Evolutionary conservation across 2,888 invertebrate genomes (phyloP).

Genomic region (Danaus chrysippus): DNA sequence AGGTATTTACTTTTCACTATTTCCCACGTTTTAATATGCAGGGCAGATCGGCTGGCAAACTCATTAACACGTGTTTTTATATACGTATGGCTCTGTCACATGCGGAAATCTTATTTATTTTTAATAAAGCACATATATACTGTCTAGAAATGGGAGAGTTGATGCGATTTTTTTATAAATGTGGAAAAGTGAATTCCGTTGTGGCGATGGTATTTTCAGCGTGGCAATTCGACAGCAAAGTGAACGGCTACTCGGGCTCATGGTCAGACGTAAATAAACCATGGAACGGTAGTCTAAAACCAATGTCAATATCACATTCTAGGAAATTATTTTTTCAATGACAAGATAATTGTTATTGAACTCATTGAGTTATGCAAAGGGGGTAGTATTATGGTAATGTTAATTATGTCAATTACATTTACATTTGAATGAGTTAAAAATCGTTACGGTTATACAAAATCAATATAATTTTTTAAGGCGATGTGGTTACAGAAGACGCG

Average conservation of each 20-base stretch:
- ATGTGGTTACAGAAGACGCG: constrained; percentile 3
- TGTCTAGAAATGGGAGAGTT: neutral
- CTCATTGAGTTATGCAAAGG: no score
- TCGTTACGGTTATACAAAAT: no score
- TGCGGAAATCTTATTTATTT: no score
- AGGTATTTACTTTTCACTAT: constrained; percentile 42
- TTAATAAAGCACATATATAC: no score
- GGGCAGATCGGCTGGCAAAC: neutral
- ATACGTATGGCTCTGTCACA: neutral
- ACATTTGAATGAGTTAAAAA: no score
- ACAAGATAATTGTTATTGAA: no score
- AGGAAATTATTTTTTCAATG: constrained; percentile 6
- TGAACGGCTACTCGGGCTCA: constrained; percentile 59
- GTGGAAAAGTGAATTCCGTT: constrained; percentile 21
- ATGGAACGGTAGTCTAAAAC: constrained; percentile 43
- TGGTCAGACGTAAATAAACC: constrained; percentile 66
- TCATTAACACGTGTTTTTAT: constrained; percentile 13
- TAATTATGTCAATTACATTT: no score
- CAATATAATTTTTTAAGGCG: no score
- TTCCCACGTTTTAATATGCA: neutral
- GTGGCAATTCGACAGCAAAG: constrained; percentile 43
- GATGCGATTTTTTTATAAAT: constrained; percentile 24
- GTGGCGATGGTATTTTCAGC: constrained; percentile 47
- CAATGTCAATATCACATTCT: constrained; percentile 58
- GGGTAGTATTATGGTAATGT: no score